phyloP scores from a whole-genome alignment of 2,888 invertebrate species.

The Rhodophaea formosa region DNA sequence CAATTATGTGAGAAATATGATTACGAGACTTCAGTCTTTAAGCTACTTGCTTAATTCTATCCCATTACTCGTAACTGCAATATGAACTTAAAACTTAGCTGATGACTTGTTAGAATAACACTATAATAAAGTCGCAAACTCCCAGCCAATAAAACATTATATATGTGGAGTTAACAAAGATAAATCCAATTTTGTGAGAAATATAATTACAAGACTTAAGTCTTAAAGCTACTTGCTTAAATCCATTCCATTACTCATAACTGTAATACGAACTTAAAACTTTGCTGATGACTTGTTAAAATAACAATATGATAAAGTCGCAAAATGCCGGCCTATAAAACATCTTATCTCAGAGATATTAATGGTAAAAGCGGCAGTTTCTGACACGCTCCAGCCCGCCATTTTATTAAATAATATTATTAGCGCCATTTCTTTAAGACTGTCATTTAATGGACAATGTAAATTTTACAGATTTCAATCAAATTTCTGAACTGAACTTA shows the following conservation, averaged over 20 bases:
- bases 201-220: too few species aligned
- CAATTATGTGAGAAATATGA: too few species aligned
- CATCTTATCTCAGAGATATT: constrained; percentile 14
- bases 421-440: not conserved
- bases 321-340: not conserved
- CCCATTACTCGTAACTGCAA: constrained; percentile 9
- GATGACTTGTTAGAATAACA: constrained; percentile 10
- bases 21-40: not conserved
- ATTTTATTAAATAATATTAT: constrained; percentile 2
- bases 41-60: not conserved
- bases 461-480: not conserved
- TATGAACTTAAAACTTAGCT: constrained; percentile 5
- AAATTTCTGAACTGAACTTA: too few species aligned
- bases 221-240: not conserved
- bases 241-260: not conserved
- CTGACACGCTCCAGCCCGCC: not conserved
- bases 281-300: constrained; percentile 4
- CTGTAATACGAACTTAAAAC: constrained; percentile 11
- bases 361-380: not conserved
- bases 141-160: too few species aligned
- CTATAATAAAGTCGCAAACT: constrained; percentile 1
- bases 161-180: too few species aligned
- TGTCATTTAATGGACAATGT: not conserved
- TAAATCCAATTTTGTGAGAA: too few species aligned
- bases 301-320: constrained; percentile 4